A percentile compares a stretch with the other conserved stretches of the same genome.
Evolutionary conservation across 64 coral and sea anemone genomes (phyloP).

Genomic region (Trachythela sp.): DNA sequence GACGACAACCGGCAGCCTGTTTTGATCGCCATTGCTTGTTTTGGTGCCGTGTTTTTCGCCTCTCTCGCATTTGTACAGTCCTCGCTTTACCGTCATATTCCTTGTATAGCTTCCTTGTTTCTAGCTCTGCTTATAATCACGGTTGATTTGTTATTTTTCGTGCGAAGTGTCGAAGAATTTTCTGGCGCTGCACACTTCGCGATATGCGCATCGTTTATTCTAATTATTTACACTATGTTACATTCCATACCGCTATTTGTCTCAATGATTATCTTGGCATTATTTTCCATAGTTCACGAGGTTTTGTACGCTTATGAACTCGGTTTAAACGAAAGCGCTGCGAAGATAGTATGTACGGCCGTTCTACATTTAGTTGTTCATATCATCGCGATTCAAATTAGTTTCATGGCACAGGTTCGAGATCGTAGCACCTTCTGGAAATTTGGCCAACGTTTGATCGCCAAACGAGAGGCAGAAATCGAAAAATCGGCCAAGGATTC

Average conservation of each 20-base stretch:
- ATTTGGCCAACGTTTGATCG: slow-evolving; percentile 86
- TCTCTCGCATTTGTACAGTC: slow-evolving; percentile 1
- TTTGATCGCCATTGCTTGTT: slow-evolving; percentile 61
- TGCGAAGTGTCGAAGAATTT: slow-evolving; percentile 43
- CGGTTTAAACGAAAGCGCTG: slow-evolving; percentile 13
- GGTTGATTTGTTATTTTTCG: not conserved
- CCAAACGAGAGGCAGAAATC: slow-evolving; percentile 80
- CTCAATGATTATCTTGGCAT: slow-evolving; percentile 73
- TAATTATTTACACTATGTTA: slow-evolving; percentile 92
- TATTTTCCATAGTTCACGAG: slow-evolving; percentile 83
- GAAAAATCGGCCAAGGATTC: slow-evolving; percentile 94
- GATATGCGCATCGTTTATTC: slow-evolving; percentile 85
- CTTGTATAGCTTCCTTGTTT: not conserved
- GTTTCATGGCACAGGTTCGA: slow-evolving; percentile 95
- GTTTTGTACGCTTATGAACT: slow-evolving; percentile 50
- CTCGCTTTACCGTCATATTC: not conserved
- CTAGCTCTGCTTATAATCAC: slow-evolving; percentile 74
- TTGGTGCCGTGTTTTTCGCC: slow-evolving; percentile 50
- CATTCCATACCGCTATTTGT: slow-evolving; percentile 80
- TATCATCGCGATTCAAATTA: slow-evolving; percentile 91
- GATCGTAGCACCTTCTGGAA: slow-evolving; percentile 99
- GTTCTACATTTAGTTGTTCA: slow-evolving; percentile 82
- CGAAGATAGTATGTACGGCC: slow-evolving; percentile 59
- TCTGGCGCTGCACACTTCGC: slow-evolving; percentile 70
- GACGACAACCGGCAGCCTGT: slow-evolving; percentile 48